These are phyloP conservation scores for Pilophorus perplexus DNA, from an alignment of 2,888 invertebrate genomes.

Conservation along the genomic window DNA sequence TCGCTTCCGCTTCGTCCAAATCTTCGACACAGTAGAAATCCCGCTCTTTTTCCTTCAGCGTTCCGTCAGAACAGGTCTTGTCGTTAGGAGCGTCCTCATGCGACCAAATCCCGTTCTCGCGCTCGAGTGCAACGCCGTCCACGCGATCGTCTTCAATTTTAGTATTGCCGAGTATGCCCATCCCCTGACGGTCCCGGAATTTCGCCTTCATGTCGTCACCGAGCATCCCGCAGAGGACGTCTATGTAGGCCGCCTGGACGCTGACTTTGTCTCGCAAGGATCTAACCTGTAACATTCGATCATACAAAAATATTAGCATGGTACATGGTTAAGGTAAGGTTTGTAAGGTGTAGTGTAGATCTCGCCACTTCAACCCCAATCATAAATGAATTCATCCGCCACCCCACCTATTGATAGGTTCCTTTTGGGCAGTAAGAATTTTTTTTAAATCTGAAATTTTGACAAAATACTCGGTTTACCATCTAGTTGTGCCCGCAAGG, in stretches of 20 bases:
- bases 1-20: no score
- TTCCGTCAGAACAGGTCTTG: background rate
- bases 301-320: background rate
- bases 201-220: conserved; percentile 16
- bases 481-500: no score
- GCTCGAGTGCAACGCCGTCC: background rate
- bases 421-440: no score
- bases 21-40: conserved; percentile 26
- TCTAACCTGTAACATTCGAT: conserved; percentile 21
- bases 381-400: no score
- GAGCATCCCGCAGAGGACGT: conserved; percentile 34
- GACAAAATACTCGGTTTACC: no score
- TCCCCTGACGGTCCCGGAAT: conserved; percentile 22
- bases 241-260: conserved; percentile 30
- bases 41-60: background rate
- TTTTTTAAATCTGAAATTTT: no score
- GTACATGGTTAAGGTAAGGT: no score
- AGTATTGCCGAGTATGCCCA: conserved; percentile 21
- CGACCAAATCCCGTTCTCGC: background rate
- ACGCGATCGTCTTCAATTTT: background rate
- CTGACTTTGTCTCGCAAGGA: conserved; percentile 11
- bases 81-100: background rate
- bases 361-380: no score
- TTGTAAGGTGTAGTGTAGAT: no score
- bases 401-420: no score